Evolutionary conservation across 2,797 vertebrate species (phyloP).

Genomic region (Onychomys arenicola): DNA sequence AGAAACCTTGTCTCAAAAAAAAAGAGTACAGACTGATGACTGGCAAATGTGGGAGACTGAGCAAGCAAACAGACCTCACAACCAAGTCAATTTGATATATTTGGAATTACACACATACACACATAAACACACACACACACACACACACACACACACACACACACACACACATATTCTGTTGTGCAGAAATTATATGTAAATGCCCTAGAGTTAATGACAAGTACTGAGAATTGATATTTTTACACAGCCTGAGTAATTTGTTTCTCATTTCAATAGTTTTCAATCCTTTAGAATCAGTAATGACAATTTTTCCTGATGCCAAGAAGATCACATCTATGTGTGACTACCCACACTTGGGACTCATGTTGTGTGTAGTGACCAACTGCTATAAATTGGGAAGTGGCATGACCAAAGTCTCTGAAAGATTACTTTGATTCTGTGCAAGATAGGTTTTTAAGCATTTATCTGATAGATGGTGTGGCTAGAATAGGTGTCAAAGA

Average conservation of each 20-base stretch:
- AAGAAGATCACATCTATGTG: background rate
- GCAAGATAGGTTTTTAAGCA: background rate
- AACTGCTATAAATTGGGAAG: background rate
- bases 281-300: background rate
- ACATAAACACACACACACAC: too few relatives aligned
- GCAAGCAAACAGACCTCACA: background rate
- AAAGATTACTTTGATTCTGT: background rate
- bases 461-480: background rate
- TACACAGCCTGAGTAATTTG: background rate
- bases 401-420: background rate
- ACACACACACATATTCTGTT: background rate
- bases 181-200: background rate
- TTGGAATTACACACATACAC: background rate
- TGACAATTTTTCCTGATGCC: background rate
- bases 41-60: background rate
- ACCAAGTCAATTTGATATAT: background rate
- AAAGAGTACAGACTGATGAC: background rate
- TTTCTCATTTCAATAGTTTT: conserved; percentile 39
- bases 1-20: too few relatives aligned
- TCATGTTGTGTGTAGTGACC: background rate
- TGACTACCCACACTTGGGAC: background rate
- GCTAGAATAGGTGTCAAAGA: background rate
- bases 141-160: too few relatives aligned
- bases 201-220: conserved; percentile 22
- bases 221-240: conserved; percentile 25